A percentile compares a stretch with the other conserved stretches of the same genome.
Evolutionary conservation across 2,113 vertebrate species (phyloP).

Genomic region (Rhea pennata): DNA sequence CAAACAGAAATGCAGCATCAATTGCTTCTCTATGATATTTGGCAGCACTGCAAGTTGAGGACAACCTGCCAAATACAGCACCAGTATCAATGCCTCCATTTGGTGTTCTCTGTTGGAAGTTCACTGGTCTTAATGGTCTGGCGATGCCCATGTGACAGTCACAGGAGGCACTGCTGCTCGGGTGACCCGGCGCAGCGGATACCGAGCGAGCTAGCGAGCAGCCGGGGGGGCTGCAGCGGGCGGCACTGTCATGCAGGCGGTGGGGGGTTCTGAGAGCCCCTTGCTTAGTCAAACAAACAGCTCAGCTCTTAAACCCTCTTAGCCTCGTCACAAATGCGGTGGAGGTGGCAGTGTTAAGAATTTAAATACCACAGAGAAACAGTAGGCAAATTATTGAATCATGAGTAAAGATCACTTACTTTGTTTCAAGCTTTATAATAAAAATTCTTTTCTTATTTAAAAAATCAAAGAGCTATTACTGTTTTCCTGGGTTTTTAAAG

Average conservation of each 20-base stretch:
- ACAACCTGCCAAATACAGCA: not conserved
- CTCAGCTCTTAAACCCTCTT: not conserved
- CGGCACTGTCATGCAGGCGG: not conserved
- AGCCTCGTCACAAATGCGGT: not conserved
- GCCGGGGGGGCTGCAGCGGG: no score
- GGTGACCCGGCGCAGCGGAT: not conserved
- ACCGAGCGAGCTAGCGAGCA: not conserved
- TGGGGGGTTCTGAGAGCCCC: not conserved
- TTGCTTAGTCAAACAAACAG: slow-evolving; percentile 8
- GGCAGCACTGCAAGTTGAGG: not conserved
- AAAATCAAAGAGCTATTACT: slow-evolving; percentile 55
- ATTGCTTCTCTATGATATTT: not conserved
- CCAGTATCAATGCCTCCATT: not conserved
- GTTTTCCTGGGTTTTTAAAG: slow-evolving; percentile 67
- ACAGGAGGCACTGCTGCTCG: not conserved
- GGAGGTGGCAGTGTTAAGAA: slow-evolving; percentile 47
- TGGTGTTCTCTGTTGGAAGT: not conserved
- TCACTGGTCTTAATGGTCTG: not conserved
- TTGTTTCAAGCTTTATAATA: slow-evolving; percentile 68
- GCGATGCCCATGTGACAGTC: no score
- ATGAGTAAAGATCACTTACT: slow-evolving; percentile 60
- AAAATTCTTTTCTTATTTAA: slow-evolving; percentile 73
- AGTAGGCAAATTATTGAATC: slow-evolving; percentile 36
- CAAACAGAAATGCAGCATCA: not conserved
- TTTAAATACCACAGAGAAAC: slow-evolving; percentile 47